Base-by-base conservation (phyloP, 2,888 invertebrate species). In the Eupithecia insigniata region DNA sequence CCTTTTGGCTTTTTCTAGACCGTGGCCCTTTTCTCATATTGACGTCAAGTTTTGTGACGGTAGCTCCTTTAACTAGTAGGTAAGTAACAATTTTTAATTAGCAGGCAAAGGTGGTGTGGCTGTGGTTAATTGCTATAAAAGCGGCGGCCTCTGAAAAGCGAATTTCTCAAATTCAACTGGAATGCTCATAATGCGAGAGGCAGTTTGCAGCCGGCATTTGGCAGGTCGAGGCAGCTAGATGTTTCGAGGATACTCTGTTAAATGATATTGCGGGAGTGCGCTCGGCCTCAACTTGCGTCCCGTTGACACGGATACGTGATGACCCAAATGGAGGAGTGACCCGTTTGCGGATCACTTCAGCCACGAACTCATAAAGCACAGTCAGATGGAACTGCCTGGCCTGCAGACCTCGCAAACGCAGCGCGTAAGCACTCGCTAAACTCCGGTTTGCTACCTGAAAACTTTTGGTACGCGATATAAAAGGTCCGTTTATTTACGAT, bases 271-370 rank as follows among this genome's bases (percentile, higher is more conserved):
- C 82, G 83, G 81, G 81, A 84, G 84, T 82, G 82, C 81, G 81
- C 78, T 78, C 81, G 78, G 80, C 79, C 82, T 83, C 79, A 76
- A 77, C 79, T 79, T 77, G 80, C 79, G 86, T 76, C 84, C 88
- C 83, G 83, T 81, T 88, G 86, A 87, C 88, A 87, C 84, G 80
- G 76, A 85, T 87, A 83, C 84, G 83, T 65, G 81, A 85, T 89
- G 90, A 89, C 89, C 90, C 83, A 88, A 85, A 89, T 89, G 85
- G 79, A 82, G 81, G 77, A 80, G 71, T 82, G 86, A 86, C 84
- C 86, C 83, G 85, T 87, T 89, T 85, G 82, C 82, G 82, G 85
- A 88, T 85, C 87, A 85, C 84, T 87, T 84, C 82, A 83, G 77
- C 62, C 76, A 78, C 83, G 80, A 85, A 85, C 82, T 83, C 83